These are phyloP conservation scores for Ellobius talpinus DNA, from an alignment of 2,113 vertebrate genomes.

Conservation along the genomic window DNA sequence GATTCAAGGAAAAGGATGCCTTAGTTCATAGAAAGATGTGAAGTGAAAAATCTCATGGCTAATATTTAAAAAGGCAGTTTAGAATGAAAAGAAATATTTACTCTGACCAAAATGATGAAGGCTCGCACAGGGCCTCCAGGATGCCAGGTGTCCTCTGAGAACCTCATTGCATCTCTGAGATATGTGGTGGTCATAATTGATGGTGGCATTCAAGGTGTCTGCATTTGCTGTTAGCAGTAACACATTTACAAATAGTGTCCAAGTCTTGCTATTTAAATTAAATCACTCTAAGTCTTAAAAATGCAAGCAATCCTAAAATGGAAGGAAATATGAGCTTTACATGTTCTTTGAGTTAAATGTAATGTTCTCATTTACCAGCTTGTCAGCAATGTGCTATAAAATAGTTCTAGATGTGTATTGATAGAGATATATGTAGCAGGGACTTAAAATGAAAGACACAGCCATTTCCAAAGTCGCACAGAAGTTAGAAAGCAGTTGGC, in stretches of 20 bases:
- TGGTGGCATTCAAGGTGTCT: slow-evolving; percentile 48
- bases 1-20: background rate
- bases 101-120: slow-evolving; percentile 50
- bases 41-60: background rate
- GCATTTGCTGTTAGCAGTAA: slow-evolving; percentile 64
- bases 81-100: slow-evolving; percentile 54
- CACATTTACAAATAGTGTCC: slow-evolving; percentile 59
- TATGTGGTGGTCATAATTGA: slow-evolving; percentile 24
- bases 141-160: background rate
- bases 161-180: background rate
- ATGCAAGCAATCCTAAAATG: slow-evolving; percentile 61
- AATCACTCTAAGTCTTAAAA: slow-evolving; percentile 68
- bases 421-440: slow-evolving; percentile 6
- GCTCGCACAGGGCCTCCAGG: background rate
- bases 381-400: slow-evolving; percentile 64
- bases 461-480: slow-evolving; percentile 26
- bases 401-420: slow-evolving; percentile 45
- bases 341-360: slow-evolving; percentile 58
- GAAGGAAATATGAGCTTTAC: slow-evolving; percentile 55
- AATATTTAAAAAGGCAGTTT: slow-evolving; percentile 65
- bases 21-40: slow-evolving; percentile 60
- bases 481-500: background rate
- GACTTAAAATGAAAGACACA: slow-evolving; percentile 48
- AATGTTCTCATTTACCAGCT: slow-evolving; percentile 56
- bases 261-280: slow-evolving; percentile 60